Evolutionary conservation across 2,113 vertebrate species (phyloP).

Genomic region (Caranx melampygus): DNA sequence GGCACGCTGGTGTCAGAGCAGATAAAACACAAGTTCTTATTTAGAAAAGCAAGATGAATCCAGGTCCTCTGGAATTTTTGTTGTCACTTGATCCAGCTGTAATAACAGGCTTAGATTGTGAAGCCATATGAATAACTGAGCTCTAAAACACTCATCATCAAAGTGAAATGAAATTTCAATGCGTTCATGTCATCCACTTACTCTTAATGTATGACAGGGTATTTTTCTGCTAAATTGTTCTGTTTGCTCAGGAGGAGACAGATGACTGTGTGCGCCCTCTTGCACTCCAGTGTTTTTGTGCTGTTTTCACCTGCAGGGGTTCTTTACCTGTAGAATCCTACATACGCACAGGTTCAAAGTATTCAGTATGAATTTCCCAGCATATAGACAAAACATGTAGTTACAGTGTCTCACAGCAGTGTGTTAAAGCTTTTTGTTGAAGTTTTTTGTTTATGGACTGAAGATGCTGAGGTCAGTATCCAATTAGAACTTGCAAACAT

Average conservation of each 20-base stretch:
- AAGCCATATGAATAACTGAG: conserved; percentile 19
- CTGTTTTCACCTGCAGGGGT: background rate
- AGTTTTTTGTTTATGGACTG: background rate
- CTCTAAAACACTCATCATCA: background rate
- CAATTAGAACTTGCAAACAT: background rate
- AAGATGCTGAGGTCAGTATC: background rate
- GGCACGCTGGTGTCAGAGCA: background rate
- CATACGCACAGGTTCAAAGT: background rate
- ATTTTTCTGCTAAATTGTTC: background rate
- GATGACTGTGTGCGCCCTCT: background rate
- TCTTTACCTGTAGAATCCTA: background rate
- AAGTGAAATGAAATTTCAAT: background rate
- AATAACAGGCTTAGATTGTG: background rate
- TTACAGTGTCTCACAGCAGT: background rate
- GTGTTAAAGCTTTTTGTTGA: background rate
- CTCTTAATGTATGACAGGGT: background rate
- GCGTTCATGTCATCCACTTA: background rate
- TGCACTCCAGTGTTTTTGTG: background rate
- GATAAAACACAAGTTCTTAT: conserved; percentile 21
- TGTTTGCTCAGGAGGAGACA: background rate
- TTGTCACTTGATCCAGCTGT: conserved; percentile 9
- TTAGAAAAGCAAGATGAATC: background rate
- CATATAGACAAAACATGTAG: background rate
- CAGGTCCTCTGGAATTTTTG: background rate
- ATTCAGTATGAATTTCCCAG: background rate